phyloP scores from a whole-genome alignment of 2,888 invertebrate genomes.

The Pediacus dermestoides region DNA sequence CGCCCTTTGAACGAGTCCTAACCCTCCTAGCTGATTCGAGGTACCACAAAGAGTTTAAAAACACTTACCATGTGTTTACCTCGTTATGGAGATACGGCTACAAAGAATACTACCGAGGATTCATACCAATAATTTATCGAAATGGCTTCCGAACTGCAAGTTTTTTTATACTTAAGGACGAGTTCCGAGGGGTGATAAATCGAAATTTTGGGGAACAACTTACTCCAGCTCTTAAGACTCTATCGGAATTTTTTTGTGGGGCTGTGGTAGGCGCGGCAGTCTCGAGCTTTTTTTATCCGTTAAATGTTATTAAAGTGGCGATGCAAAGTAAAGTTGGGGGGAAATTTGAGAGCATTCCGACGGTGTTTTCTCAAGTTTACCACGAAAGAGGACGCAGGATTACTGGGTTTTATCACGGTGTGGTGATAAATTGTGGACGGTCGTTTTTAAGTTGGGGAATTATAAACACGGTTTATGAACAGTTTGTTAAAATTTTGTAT shows the following conservation, averaged over 20 bases:
- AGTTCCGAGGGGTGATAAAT: slow-evolving; percentile 59
- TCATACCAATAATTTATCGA: slow-evolving; percentile 80
- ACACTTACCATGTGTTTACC: slow-evolving; percentile 78
- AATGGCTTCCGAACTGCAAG: slow-evolving; percentile 92
- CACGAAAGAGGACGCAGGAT: slow-evolving; percentile 75
- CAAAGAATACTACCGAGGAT: slow-evolving; percentile 87
- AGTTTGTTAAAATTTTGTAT: no score
- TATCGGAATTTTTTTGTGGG: slow-evolving; percentile 76
- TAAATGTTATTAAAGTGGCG: slow-evolving; percentile 93
- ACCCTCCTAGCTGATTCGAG: slow-evolving; percentile 83
- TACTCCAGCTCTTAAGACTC: slow-evolving; percentile 54
- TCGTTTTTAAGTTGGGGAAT: slow-evolving; percentile 98
- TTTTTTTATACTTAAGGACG: slow-evolving; percentile 90
- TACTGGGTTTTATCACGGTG: slow-evolving; percentile 84
- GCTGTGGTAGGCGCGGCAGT: slow-evolving; percentile 92
- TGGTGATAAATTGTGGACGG: slow-evolving; percentile 87
- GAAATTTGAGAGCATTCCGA: slow-evolving; percentile 61
- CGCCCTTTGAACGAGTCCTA: slow-evolving; percentile 96
- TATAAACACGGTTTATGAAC: slow-evolving; percentile 93
- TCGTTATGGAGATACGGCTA: slow-evolving; percentile 72
- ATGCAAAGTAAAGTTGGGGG: slow-evolving; percentile 91
- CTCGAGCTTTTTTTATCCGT: slow-evolving; percentile 91
- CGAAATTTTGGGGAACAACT: slow-evolving; percentile 54
- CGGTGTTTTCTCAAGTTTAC: slow-evolving; percentile 69
- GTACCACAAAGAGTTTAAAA: slow-evolving; percentile 77